Conservation (phyloP, 1,140 invertebrate species). For the Heterodera carotae region DNA sequence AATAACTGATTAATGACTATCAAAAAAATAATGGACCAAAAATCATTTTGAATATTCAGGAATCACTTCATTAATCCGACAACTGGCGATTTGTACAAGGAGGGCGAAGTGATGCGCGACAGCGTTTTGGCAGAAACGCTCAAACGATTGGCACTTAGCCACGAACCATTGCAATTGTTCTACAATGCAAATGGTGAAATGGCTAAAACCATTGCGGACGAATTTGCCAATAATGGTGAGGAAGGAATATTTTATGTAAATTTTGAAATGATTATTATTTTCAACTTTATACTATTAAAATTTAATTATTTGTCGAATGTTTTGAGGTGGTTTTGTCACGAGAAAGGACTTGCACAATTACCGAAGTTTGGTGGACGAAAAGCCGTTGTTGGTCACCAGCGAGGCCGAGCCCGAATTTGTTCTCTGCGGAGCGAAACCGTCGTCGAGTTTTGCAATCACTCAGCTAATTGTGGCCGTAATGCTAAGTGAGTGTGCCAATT, state of each 20-base stretch:
- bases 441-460: constrained; percentile 52
- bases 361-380: constrained; percentile 70
- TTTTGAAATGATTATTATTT: not conserved
- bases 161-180: constrained; percentile 62
- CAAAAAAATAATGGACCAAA: too few relatives aligned
- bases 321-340: constrained; percentile 74
- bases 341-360: constrained; percentile 75
- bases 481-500: constrained; percentile 33
- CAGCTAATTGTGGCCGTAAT: constrained; percentile 53
- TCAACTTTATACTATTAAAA: not conserved
- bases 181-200: constrained; percentile 62
- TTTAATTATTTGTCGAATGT: not conserved
- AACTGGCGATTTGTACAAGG: constrained; percentile 66
- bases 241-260: not conserved
- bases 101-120: constrained; percentile 67
- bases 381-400: constrained; percentile 62
- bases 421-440: constrained; percentile 52
- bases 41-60: constrained; percentile 4
- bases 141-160: constrained; percentile 58
- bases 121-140: constrained; percentile 67
- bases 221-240: constrained; percentile 59
- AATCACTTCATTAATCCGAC: constrained; percentile 65
- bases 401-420: constrained; percentile 41
- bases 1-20: too few relatives aligned
- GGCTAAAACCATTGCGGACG: constrained; percentile 53